Evolutionary conservation across 2,797 vertebrate genomes (phyloP), one percentile per base, ranked within the genome.

Genomic region (Tachyglossus aculeatus): DNA sequence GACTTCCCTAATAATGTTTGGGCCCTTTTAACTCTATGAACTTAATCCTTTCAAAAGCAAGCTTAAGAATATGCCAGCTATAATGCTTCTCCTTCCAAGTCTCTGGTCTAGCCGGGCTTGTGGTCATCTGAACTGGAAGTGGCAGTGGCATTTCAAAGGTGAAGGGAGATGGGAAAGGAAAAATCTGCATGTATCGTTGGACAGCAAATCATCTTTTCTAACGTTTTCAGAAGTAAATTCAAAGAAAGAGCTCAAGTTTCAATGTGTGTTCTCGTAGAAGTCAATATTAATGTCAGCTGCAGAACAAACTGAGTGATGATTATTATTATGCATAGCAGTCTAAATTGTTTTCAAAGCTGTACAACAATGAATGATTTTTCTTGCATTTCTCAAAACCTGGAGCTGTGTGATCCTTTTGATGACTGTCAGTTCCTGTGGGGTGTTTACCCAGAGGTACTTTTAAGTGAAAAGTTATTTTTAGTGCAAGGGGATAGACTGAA

Each of bases 371-470:
- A 77, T 48, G 62, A 52, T 59, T 37, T 78, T 68, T 54, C 69
- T 43, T 65, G 16, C 59, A 32, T 50, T 51, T 53, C 69, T 50
- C 80, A 65, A 77, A 70, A 68, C 24, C 29, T 50, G 19, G 39
- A 32, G 56, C 69, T 76, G 45, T 45, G 69, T 62, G 70, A 27
- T 62, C 36, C 41, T 78, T 50, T 78, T 70, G 58, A 69, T 54
- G 48, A 75, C 70, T 78, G 76, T 81, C 74, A 43, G 63, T 86
- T 48, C 79, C 77, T 79, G 79, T 77, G 68, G 53, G 78, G 59
- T 87, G 66, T 85, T 87, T 84, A 67, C 80, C 43, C 60, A 84
- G 77, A 82, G 75, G 73, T 79, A 74, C 78, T 85, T 82, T 67
- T 54, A 81, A 79, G 79, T 61, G 77, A 84, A 79, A 77, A 86